A percentile compares a stretch with the other conserved stretches of the same genome.
phyloP scores from a whole-genome alignment of 1,140 invertebrate genomes.

The Euwallacea similis region DNA sequence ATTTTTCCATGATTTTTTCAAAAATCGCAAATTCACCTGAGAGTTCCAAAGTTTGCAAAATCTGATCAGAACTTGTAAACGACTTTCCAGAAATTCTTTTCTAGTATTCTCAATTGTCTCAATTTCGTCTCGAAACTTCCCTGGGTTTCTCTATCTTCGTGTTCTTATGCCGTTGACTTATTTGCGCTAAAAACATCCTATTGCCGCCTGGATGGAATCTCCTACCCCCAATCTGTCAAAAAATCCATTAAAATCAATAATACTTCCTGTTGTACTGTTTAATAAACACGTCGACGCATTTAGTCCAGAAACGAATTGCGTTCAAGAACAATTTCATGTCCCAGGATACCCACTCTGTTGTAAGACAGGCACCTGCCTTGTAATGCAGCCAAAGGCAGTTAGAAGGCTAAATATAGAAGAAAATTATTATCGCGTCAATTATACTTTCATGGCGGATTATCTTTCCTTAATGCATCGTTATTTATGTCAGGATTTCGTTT shows the following conservation, averaged over 20 bases:
- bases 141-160: not conserved
- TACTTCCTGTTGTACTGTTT: constrained; percentile 7
- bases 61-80: not conserved
- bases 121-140: not conserved
- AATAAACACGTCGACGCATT: constrained; percentile 9
- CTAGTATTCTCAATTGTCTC: not conserved
- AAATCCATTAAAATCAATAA: constrained; percentile 3
- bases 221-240: constrained; percentile 2
- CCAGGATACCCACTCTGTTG: no score
- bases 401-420: not conserved
- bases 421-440: not conserved
- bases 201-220: not conserved
- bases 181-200: not conserved
- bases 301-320: not conserved
- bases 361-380: not conserved
- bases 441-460: not conserved
- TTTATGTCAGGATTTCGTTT: not conserved
- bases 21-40: no score
- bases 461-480: not conserved
- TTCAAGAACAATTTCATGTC: not conserved
- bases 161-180: not conserved
- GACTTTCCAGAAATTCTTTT: not conserved
- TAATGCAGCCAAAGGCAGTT: not conserved
- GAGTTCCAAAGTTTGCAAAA: no score
- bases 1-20: no score